phyloP scores from a whole-genome alignment of 2,888 invertebrate species.

The Andrena praecox region DNA sequence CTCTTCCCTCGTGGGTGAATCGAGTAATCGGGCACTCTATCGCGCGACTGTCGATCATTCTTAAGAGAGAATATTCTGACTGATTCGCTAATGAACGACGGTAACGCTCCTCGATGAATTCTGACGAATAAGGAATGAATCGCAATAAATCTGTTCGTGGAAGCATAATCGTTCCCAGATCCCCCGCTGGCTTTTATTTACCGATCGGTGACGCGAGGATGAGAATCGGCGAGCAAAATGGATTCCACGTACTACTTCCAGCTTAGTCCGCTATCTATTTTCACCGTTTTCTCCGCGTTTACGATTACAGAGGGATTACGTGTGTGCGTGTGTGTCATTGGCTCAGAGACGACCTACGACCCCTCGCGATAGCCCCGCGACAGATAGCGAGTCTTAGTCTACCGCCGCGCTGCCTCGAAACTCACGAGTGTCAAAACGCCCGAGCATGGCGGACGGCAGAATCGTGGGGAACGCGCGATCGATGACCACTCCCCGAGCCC shows the following conservation, averaged over 20 bases:
- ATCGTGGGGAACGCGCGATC: slow-evolving; percentile 21
- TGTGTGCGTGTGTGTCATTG: slow-evolving; percentile 73
- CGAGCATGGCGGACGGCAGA: slow-evolving; percentile 20
- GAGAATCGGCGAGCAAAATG: slow-evolving; percentile 41
- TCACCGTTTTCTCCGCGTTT: slow-evolving; percentile 65
- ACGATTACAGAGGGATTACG: slow-evolving; percentile 53
- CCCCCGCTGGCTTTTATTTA: slow-evolving; percentile 4
- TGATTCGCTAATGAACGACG: too few species aligned
- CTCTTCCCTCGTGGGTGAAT: background rate
- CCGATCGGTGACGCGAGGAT: slow-evolving; percentile 52
- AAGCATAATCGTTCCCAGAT: background rate
- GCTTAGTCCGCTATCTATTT: slow-evolving; percentile 60
- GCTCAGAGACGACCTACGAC: slow-evolving; percentile 78
- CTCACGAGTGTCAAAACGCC: slow-evolving; percentile 70
- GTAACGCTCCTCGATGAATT: too few species aligned
- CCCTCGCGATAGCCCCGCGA: slow-evolving; percentile 78
- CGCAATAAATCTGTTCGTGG: too few species aligned
- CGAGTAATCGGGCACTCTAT: background rate
- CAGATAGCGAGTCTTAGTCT: slow-evolving; percentile 72
- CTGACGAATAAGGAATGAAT: too few species aligned
- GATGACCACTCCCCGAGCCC: slow-evolving; percentile 33
- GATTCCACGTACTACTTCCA: slow-evolving; percentile 57
- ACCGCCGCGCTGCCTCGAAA: slow-evolving; percentile 60
- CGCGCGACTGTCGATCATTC: background rate
- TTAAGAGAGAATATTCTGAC: background rate